phyloP scores from a whole-genome alignment of 2,888 invertebrate genomes.

The Cacoxenus indagator region DNA sequence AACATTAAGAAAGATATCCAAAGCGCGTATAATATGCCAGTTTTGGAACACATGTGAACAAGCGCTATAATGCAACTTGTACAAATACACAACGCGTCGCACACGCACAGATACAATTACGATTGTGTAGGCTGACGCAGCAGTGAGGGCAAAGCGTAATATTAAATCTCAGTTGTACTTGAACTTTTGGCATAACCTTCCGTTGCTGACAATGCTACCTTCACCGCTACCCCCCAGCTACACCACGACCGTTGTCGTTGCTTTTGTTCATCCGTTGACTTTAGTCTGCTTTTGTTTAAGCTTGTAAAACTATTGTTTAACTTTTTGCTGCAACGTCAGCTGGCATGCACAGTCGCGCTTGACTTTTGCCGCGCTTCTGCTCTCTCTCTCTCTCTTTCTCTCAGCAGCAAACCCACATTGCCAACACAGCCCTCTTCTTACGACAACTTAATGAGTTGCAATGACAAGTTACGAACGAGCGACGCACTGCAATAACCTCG shows the following conservation, averaged over 20 bases:
- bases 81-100: constrained; percentile 3
- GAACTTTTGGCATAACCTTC: constrained; percentile 28
- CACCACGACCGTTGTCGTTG: neutral
- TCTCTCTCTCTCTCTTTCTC: neutral
- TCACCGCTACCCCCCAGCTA: neutral
- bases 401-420: neutral
- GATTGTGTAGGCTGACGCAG: neutral
- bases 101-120: neutral
- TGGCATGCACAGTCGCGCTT: too few relatives aligned
- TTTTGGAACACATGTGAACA: neutral
- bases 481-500: constrained; percentile 14
- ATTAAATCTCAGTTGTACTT: constrained; percentile 26
- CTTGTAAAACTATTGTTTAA: constrained; percentile 9
- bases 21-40: constrained; percentile 26
- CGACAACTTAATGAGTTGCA: constrained; percentile 22
- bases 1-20: constrained; percentile 26
- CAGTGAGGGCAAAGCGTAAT: neutral
- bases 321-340: constrained; percentile 11
- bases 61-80: neutral
- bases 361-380: too few relatives aligned
- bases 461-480: constrained; percentile 16
- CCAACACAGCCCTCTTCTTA: neutral
- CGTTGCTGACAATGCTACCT: neutral
- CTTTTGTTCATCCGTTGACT: constrained; percentile 1
- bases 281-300: constrained; percentile 23